Base-by-base conservation (phyloP, 2,888 invertebrate species). In the Mamestra brassicae region DNA sequence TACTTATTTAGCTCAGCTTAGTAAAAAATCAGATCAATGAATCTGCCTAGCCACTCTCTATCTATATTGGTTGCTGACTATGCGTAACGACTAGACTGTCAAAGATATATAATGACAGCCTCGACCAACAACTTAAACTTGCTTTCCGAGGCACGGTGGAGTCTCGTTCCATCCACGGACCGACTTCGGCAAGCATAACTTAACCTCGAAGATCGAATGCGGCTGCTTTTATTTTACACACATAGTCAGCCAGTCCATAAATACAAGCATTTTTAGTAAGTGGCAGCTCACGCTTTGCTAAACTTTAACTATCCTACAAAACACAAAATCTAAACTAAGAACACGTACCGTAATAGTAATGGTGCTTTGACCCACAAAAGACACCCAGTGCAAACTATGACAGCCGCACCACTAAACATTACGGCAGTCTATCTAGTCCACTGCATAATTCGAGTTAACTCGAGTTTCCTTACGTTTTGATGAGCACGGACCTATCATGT, bases 401-500 rank as follows among this genome's bases (percentile, higher is more conserved):
- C 54, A n/a, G 50, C 34, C 15, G 6, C 36, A 50, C 8, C 52
- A 65, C 42, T 76, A 81, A 75, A 85, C 54, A 62, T 70, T 52
- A 67, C 38, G 36, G 36, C 57, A 58, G n/a, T 66, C 36, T 55
- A 55, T 55, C 61, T 73, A 68, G 62, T 58, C 26, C 74, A 72
- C 55, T 74, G 74, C 69, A 58, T 64, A 71, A 83, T 78, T 64
- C 47, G 36, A 69, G 63, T 70, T 80, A 81, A 85, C 80, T 66
- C 73, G 60, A 65, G 70, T 68, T 81, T 84, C 84, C 81, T 87
- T 84, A 81, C 82, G 81, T 74, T 74, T 76, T 85, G 82, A 85
- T 79, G 84, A 84, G 75, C 79, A 78, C 80, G 77, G 61, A 76
- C 65, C 78, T 64, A 76, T 83, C 74, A 75, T 75, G 83, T 86